Evolutionary conservation across 92 coral and sea anemone species (phyloP), one percentile per base, ranked within the genome.

Genomic region (Porites rus): DNA sequence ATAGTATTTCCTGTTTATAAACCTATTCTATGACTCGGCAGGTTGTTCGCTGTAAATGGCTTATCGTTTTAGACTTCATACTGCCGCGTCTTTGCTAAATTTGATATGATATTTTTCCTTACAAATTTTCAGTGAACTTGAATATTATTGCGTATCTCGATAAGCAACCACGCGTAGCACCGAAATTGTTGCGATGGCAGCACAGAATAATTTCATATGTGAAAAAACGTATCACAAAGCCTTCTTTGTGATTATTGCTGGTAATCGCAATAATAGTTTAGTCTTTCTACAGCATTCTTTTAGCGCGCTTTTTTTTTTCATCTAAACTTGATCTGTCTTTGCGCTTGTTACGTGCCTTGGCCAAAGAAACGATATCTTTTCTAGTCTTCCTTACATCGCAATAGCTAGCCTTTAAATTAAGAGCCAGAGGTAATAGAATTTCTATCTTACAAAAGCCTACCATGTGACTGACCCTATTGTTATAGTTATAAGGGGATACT

Each of bases 391-490:
- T 4, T 75, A 3, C 0, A 24, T 63, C 54, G 51, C 58, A 54
- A 59, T 75, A 50, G 10, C 65, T 75, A 50, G 5, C 50, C 12
- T 75, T 75, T 75, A 21, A 56, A 28, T 28, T 28, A 59, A 75
- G 51, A 56, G 52, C n/a, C 64, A 56, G 28, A 56, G 3, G 11
- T 38, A 38, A 56, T 2, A 56, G 61, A 56, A 56, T 8, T 56
- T 56, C 61, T 14, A 14, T 56, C 61, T 14, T 14, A 56, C 16
- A 56, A 56, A 56, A 56, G 13, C 17, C 13, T 12, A 13, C 79
- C 79, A 75, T 75, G 66, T 52, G 14, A 22, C 16, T 19, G 66
- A 38, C 79, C 66, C 54, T 75, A 54, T 75, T 75, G 79, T 75
- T 24, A 75, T 18, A 19, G 19, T 24, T 1, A 12, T 21, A 76